Base-by-base conservation (phyloP, 2,113 vertebrate genomes). In the Equus quagga region DNA sequence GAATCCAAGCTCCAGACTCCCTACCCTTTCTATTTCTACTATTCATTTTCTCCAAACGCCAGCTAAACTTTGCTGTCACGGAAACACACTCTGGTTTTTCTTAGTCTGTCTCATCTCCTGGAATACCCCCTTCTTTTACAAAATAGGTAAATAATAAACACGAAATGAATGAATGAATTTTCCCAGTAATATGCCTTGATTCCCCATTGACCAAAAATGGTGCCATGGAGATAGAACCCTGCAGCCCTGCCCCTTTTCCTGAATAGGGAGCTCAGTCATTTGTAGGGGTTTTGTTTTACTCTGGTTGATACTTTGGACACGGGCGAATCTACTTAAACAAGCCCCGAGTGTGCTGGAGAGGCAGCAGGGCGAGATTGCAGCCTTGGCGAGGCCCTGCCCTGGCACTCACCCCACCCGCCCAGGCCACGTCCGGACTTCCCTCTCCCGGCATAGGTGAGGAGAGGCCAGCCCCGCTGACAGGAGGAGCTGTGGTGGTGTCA, bases 401-500 rank as follows among this genome's bases (percentile, higher is more conserved):
- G 41, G 69, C 67, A 21, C 5, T 1, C 5, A 6, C 41, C 78
- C 58, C 24, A 4, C 31, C 8, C 0, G 6, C 92, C 41, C 12
- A 15, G 33, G 83, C 41, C 0, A 1, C 67, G 2, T 13, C 79
- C 33, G 51, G 76, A 41, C 49, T n/a, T 46, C 54, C 1, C 1
- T 0, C 5, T 6, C 56, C 49, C 4, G 0, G 33, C 69, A 0
- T 8, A 70, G 92, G 96, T 87, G 76, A 78, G 49, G 62, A 89
- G 28, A 60, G 89, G 51, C 67, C 84, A 19, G 64, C 19, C 17
- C 65, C 1, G 95, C 26, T 87, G 97, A 98, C 95, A 96, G 89
- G 91, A 79, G 36, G 70, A 75, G 46, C 51, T 7, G 44, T 0
- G 10, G 60, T 2, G 13, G 72, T 96, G 93, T 86, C 93, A 70